Evolutionary conservation across 2,888 invertebrate species (phyloP), one percentile per base, ranked within the genome.

Genomic region (Ischnus inquisitorius): DNA sequence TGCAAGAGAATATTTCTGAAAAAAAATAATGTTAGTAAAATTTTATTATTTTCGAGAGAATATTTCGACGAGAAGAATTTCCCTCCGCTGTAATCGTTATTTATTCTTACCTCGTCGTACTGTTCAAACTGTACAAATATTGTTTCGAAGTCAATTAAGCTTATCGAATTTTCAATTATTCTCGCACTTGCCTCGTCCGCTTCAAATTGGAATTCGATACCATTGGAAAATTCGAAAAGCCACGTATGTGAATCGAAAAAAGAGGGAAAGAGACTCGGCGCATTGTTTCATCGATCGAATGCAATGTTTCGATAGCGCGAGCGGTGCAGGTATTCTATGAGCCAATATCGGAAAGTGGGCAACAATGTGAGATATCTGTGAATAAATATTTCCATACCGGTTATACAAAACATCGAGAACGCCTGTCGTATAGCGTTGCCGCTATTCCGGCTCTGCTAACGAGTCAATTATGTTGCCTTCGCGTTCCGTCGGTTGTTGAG

Each of bases 131-230:
- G 34, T 34, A 34, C 34, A 34, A 34, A 34, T 34, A 34, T 34
- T 34, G 8, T 34, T 34, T 34, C 34, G 34, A 34, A 34, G 22
- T 67, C 57, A 65, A 54, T 76, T 65, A 19, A 64, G n/a, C n/a
- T 28, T 41, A 65, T 69, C n/a, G 54, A 19, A 16, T 19, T 54
- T 34, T 71, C 19, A 69, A 51, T 46, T 67, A 43, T 46, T 65
- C 14, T 28, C 39, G 16, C 28, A 14, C 64, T 6, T 0, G 46
- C 22, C 3, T 16, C 1, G 16, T 69, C 64, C 22, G 69, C 57
- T 57, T 14, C 41, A 60, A 71, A 82, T 78, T 19, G 69, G 51
- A 78, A 72, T 39, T 46, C 82, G 51, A 82, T 82, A 77, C 19
- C 72, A 77, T 82, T 22, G 77, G 82, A 51, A 78, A 77, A 67